Percentiles rank a stretch among this genome's conserved stretches.
These are phyloP conservation scores for Drosophila bocki DNA, from an alignment of 1,140 invertebrate genomes.

Conservation along the genomic window DNA sequence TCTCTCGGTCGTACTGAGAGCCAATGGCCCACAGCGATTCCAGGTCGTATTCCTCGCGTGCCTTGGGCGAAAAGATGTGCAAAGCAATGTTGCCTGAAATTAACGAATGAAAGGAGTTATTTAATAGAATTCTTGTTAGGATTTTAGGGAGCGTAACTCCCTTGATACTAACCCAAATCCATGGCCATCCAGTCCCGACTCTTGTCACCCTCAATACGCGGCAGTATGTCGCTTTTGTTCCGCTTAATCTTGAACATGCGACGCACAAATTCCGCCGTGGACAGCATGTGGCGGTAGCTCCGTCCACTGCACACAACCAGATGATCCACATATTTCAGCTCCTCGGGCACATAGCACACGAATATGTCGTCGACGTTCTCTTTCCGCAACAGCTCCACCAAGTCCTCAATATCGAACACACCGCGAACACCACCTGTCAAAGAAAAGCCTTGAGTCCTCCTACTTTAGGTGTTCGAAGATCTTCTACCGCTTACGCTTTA, in stretches of 20 bases:
- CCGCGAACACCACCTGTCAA: conserved; percentile 91
- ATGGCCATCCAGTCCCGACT: conserved; percentile 94
- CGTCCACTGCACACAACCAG: conserved; percentile 91
- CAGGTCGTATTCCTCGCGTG: conserved; percentile 92
- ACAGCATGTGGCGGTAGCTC: conserved; percentile 91
- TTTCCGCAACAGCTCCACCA: conserved; percentile 90
- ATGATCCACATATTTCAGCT: conserved; percentile 92
- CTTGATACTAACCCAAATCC: conserved; percentile 90
- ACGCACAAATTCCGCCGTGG: conserved; percentile 91
- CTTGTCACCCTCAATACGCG: conserved; percentile 91
- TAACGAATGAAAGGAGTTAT: too few species aligned
- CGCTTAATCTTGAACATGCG: conserved; percentile 92
- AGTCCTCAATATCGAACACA: conserved; percentile 94
- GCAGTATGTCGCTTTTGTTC: conserved; percentile 88
- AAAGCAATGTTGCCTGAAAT: conserved; percentile 94
- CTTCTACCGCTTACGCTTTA: conserved; percentile 85
- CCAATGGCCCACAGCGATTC: conserved; percentile 96
- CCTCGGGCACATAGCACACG: conserved; percentile 90
- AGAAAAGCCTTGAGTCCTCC: neutral
- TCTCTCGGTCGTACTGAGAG: conserved; percentile 90
- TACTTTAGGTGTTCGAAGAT: neutral
- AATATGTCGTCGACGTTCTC: conserved; percentile 94
- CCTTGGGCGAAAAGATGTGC: conserved; percentile 92
- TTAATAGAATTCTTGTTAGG: conserved; percentile 19
- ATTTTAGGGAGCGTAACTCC: neutral